phyloP scores from a whole-genome alignment of 2,797 vertebrate genomes.

The Sebastes flavidus region DNA sequence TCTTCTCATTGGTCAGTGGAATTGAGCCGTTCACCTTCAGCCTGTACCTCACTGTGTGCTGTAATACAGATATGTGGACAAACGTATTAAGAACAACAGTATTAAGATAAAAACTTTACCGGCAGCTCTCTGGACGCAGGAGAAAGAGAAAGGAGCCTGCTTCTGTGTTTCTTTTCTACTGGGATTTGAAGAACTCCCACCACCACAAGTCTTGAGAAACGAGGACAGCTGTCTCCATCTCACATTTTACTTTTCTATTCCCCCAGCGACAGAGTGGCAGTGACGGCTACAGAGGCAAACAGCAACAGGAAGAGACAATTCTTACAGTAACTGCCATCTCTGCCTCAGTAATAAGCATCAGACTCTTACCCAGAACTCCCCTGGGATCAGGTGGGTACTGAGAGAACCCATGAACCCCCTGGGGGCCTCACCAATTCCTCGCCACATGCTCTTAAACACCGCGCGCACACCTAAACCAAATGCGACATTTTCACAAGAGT shows the following conservation, averaged over 20 bases:
- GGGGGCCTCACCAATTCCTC: not conserved
- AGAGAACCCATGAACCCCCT: slow-evolving; percentile 10
- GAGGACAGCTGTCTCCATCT: slow-evolving; percentile 13
- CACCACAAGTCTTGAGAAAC: slow-evolving; percentile 22
- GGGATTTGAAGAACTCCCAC: slow-evolving; percentile 38
- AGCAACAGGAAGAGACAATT: slow-evolving; percentile 15
- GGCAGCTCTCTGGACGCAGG: slow-evolving; percentile 2
- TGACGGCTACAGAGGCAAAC: slow-evolving; percentile 20
- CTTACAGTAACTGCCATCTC: slow-evolving; percentile 13
- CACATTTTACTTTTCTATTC: slow-evolving; percentile 30
- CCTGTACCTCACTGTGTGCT: not conserved
- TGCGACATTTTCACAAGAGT: slow-evolving; percentile 6
- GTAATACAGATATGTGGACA: not conserved
- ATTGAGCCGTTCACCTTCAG: not conserved
- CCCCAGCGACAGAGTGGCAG: slow-evolving; percentile 8
- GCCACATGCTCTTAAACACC: slow-evolving; percentile 7
- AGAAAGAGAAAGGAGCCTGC: slow-evolving; percentile 2
- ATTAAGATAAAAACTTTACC: not conserved
- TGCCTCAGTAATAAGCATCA: slow-evolving; percentile 36
- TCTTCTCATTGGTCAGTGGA: not conserved
- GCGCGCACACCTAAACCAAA: slow-evolving; percentile 2
- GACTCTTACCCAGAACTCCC: slow-evolving; percentile 35
- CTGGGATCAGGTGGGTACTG: not conserved
- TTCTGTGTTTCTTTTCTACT: slow-evolving; percentile 16
- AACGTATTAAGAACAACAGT: not conserved